A percentile compares a stretch with the other conserved stretches of the same genome.
Evolutionary conservation across 2,113 vertebrate species (phyloP).

Genomic region (Tupaia chinensis): DNA sequence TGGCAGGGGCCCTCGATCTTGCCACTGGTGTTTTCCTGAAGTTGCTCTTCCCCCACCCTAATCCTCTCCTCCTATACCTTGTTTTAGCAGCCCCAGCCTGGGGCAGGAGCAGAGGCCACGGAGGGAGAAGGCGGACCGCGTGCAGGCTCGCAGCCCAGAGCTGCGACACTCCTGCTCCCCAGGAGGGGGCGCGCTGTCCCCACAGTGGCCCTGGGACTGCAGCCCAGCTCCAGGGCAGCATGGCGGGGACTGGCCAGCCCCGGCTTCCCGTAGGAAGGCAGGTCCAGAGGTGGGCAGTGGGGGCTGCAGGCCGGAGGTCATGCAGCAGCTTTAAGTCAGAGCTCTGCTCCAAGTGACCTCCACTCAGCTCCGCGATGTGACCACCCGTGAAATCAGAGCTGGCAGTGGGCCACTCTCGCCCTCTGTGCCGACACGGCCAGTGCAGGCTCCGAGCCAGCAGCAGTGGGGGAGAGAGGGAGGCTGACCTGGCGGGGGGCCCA

Average conservation of each 20-base stretch:
- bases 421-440: no score
- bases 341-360: not conserved
- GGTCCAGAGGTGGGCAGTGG: not conserved
- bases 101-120: not conserved
- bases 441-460: no score
- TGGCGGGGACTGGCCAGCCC: not conserved
- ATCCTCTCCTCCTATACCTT: no score
- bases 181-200: not conserved
- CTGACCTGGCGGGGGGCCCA: conserved; percentile 45
- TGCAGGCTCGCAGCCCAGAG: not conserved
- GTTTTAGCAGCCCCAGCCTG: no score
- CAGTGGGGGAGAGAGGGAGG: not conserved
- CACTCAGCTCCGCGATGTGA: not conserved
- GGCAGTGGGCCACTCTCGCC: no score
- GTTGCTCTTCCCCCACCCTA: not conserved
- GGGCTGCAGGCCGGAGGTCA: not conserved
- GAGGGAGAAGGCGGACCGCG: not conserved
- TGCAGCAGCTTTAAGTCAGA: not conserved
- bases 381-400: no score
- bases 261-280: not conserved
- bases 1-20: not conserved
- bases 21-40: not conserved
- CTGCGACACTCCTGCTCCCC: not conserved
- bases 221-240: not conserved
- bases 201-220: not conserved